Evolutionary conservation across 2,888 invertebrate genomes (phyloP), one percentile per base, ranked within the genome.

Genomic region (Hyalella azteca): DNA sequence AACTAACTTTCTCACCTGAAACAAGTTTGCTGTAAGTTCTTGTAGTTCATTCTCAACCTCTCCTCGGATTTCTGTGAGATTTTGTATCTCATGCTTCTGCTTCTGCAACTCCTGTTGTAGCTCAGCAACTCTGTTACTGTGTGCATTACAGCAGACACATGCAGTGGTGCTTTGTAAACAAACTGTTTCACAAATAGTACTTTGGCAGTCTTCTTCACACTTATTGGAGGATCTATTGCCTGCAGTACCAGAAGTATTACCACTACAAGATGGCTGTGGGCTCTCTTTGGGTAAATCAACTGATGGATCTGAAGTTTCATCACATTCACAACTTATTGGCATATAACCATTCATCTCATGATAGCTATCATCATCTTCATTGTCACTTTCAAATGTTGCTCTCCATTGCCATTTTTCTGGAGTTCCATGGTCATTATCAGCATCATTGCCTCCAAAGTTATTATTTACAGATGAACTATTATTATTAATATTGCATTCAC

Each of bases 11-110:
- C 41, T 32, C 22, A 85, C 83, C 84, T 84, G 84, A 88, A 94
- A 94, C 29, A 94, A 89, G 86, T 92, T 92, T 81, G 94, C 94
- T 13, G 94, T 94, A 79, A 94, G 89, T 86, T 94, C 94, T 86
- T 93, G 93, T 78, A 94, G 88, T 88, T 94, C 94, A 45, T 91
- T 89, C 86, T 93, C 93, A 73, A 94, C 93, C 86, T 93, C 92
- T 85, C 91, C 91, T 79, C 93, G 88, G 84, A 93, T 92, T 85
- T 91, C 89, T 82, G 90, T 90, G 81, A 93, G 88, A 86, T 92
- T 89, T 13, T 89, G 89, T 75, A 93, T 91, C 87, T 93, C 93
- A 85, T 92, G 92, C 87, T 93, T 93, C 85, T 91, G 91, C 78
- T 91, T 88, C 86, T 91, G 59, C 3, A 84, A 78, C 73, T 81